Evolutionary conservation across 1,140 invertebrate species (phyloP), one percentile per base, ranked within the genome.

Genomic region (Cotesia glomerata): DNA sequence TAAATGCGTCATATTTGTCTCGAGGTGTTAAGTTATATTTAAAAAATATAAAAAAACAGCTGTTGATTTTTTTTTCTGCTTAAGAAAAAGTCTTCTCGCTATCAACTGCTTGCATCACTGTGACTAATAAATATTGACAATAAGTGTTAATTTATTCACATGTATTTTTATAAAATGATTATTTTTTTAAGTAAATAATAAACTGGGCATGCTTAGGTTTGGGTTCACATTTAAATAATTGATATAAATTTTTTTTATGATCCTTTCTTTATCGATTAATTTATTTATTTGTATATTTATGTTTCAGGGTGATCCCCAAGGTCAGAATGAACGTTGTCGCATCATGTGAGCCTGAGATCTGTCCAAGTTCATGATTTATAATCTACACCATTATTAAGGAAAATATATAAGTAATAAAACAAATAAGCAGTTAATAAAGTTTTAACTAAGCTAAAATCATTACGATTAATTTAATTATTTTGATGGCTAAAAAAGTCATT

Each of bases 291-390:
- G n/a, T 56, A 65, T 56, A 65, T 79, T 78, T 81, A 72, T 84
- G 80, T 86, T 88, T 26, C 78, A 88, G 88, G 84, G 89, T 8
- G 90, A 91, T 80, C 89, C 89, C 3, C 89, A 89, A 78, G 87
- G 88, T 52, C 86, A 7, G 5, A 11, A 89, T 66, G 90, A 90
- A 74, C 86, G 88, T 68, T 92, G 91, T 82, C 80, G 86, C 75
- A 80, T 92, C 76, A 92, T 92, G 91, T 92, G 87, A 90, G 67
- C 62, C 67, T 64, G 66, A 75, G n/a, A 78, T 68, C 61, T 71
- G 63, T 76, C 49, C 65, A 45, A 73, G 69, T 75, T 73, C 71
- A 69, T 76, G 58, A 74, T 75, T 74, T 79, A 77, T 75, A 56
- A 56, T 26, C 3, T 26, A 26, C 26, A 26, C 26, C 1, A 26